Percentiles rank a stretch among this genome's conserved stretches.
These are phyloP conservation scores for Cirrhinus mrigala DNA, from an alignment of 2,797 vertebrate genomes.

Conservation along the genomic window DNA sequence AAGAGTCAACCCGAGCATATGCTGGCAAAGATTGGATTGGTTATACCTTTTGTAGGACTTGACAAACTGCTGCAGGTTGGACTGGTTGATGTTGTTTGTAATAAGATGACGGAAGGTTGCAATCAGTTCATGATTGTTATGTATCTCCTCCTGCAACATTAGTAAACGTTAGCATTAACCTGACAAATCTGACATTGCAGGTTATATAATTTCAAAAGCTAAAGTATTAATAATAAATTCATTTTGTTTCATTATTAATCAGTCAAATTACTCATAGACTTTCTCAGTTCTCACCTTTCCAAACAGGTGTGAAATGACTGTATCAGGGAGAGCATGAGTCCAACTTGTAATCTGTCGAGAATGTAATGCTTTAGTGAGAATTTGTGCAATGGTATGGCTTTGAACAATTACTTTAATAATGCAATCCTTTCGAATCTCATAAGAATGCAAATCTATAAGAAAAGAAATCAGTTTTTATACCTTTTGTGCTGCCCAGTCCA, in stretches of 20 bases:
- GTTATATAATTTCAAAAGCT: background rate
- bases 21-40: background rate
- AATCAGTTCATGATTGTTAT: slow-evolving; percentile 88
- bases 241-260: background rate
- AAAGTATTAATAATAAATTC: background rate
- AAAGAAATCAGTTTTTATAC: slow-evolving; percentile 66
- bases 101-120: slow-evolving; percentile 92
- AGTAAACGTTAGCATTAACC: background rate
- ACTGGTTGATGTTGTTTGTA: slow-evolving; percentile 86
- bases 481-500: slow-evolving; percentile 92
- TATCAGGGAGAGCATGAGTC: slow-evolving; percentile 89
- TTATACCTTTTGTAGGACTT: slow-evolving; percentile 88
- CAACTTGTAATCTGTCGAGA: slow-evolving; percentile 85
- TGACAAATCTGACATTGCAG: background rate
- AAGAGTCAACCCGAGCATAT: background rate
- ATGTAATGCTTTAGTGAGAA: slow-evolving; percentile 6
- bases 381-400: slow-evolving; percentile 8
- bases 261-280: background rate
- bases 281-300: slow-evolving; percentile 81
- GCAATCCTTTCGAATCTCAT: slow-evolving; percentile 18
- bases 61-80: slow-evolving; percentile 90
- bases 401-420: slow-evolving; percentile 17
- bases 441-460: slow-evolving; percentile 47
- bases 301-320: slow-evolving; percentile 91
- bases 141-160: slow-evolving; percentile 87